Percentiles rank a stretch among this genome's conserved stretches.
Conservation (phyloP, 1,140 invertebrate species). For the Gryllus bimaculatus region DNA sequence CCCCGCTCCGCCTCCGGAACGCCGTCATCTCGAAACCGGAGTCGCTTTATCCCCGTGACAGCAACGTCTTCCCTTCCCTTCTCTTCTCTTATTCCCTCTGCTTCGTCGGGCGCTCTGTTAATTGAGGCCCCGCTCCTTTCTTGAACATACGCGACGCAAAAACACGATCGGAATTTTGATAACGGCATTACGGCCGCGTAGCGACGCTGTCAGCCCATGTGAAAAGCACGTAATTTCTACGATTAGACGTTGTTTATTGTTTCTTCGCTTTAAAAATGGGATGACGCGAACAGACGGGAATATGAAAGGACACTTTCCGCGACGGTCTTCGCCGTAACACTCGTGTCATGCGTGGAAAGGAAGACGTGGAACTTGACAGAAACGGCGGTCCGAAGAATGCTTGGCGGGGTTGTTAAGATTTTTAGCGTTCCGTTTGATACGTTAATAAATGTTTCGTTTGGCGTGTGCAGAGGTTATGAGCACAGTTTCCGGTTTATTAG, state of each 20-base stretch:
- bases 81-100: too few species aligned
- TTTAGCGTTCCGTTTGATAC: background rate
- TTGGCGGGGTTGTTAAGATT: background rate
- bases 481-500: background rate
- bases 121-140: background rate
- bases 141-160: background rate
- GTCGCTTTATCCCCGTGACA: too few species aligned
- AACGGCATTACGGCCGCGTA: background rate
- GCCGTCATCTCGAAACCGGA: too few species aligned
- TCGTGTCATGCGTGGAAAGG: too few species aligned
- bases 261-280: background rate
- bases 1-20: too few species aligned
- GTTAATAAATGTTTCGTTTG: background rate
- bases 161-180: conserved; percentile 1
- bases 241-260: conserved; percentile 1
- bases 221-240: background rate
- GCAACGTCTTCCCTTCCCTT: too few species aligned
- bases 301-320: background rate
- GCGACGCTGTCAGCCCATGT: background rate
- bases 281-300: background rate
- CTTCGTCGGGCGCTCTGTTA: background rate
- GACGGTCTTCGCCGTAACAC: background rate
- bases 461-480: background rate
- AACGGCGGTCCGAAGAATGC: background rate
- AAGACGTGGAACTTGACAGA: background rate